Conservation (phyloP, 2,797 vertebrate species). For the Cetoscarus ocellatus region DNA sequence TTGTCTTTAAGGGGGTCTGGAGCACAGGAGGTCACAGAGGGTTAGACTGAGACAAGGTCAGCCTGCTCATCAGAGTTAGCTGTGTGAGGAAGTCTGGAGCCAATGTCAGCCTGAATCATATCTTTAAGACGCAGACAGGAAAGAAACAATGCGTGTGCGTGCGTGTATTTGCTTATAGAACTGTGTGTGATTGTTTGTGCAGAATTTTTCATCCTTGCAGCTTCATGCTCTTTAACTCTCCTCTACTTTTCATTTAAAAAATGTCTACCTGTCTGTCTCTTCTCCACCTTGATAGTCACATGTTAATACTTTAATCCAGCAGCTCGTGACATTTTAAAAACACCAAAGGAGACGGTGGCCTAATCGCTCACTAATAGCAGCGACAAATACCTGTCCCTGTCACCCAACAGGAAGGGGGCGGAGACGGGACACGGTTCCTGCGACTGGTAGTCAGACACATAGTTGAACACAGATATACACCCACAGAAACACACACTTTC, state of each 20-base stretch:
- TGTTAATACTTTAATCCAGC: constrained; percentile 82
- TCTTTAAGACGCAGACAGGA: constrained; percentile 71
- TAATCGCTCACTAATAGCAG: constrained; percentile 81
- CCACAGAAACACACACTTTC: constrained; percentile 42
- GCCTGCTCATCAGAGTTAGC: constrained; percentile 72
- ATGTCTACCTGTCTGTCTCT: constrained; percentile 49
- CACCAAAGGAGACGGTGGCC: constrained; percentile 58
- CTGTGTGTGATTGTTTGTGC: constrained; percentile 39
- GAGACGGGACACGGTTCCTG: constrained; percentile 29
- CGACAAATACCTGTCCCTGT: constrained; percentile 79
- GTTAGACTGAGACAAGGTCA: constrained; percentile 75
- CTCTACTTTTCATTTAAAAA: constrained; percentile 45
- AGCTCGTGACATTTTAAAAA: constrained; percentile 73
- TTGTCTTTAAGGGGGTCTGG: constrained; percentile 67
- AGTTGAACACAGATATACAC: constrained; percentile 57
- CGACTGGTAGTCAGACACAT: constrained; percentile 52
- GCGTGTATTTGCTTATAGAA: constrained; percentile 27
- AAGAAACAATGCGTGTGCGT: constrained; percentile 53
- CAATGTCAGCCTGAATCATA: constrained; percentile 77
- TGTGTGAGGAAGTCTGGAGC: constrained; percentile 82
- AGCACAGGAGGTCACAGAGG: constrained; percentile 67
- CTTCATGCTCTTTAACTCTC: constrained; percentile 56
- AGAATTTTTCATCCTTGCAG: constrained; percentile 44
- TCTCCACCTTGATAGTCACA: constrained; percentile 68
- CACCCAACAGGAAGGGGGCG: constrained; percentile 35